Percentiles rank a stretch among this genome's conserved stretches.
Evolutionary conservation across 2,888 invertebrate species (phyloP).

Genomic region (Latheticus oryzae): DNA sequence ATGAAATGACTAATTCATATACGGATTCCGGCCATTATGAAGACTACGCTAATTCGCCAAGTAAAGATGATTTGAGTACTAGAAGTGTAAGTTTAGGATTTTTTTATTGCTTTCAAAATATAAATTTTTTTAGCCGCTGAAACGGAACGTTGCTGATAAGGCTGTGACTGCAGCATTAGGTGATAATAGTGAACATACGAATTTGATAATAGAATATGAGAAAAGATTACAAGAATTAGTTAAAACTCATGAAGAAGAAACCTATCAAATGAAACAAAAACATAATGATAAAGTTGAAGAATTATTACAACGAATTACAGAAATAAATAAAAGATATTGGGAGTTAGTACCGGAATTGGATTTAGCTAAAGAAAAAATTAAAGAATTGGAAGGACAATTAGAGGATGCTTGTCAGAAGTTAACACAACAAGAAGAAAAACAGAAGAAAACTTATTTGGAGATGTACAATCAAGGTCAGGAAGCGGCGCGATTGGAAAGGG

Average conservation of each 20-base stretch:
- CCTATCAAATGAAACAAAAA: conserved; percentile 80
- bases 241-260: conserved; percentile 72
- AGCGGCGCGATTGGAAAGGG: conserved; percentile 78
- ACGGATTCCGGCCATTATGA: conserved; percentile 91
- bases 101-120: not conserved
- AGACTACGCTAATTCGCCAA: conserved; percentile 80
- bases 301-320: conserved; percentile 77
- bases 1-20: conserved; percentile 80
- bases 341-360: conserved; percentile 81
- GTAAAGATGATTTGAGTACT: conserved; percentile 60
- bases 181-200: conserved; percentile 75
- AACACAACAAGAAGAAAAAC: conserved; percentile 77
- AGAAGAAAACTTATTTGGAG: conserved; percentile 82
- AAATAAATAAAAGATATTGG: conserved; percentile 82
- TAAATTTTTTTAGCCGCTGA: conserved; percentile 50
- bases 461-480: conserved; percentile 85
- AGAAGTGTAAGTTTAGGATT: conserved; percentile 9
- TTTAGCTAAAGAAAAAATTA: conserved; percentile 77
- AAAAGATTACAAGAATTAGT: conserved; percentile 81
- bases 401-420: conserved; percentile 78
- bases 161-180: conserved; percentile 55
- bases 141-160: conserved; percentile 54
- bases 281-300: conserved; percentile 85
- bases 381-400: conserved; percentile 77
- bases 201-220: conserved; percentile 79